Evolutionary conservation across 2,888 invertebrate species (phyloP), one percentile per base, ranked within the genome.

Genomic region (Steinernema scapterisci): DNA sequence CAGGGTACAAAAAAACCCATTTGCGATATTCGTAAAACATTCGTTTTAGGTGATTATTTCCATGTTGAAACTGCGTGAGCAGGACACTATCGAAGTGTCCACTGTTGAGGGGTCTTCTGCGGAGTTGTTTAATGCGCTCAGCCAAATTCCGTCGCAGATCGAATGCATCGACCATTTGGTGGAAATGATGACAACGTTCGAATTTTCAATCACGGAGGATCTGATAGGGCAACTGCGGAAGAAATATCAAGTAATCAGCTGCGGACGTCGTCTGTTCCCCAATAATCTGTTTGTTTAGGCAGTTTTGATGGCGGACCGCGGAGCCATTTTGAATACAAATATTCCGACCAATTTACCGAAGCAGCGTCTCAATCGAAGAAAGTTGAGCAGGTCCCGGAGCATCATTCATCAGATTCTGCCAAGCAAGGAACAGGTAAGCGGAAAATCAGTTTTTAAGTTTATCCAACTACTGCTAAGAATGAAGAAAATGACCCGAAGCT

Each of bases 251-350:
- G 83, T 84, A 52, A 38, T 38, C 38, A 38, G 38, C 38, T 38
- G 38, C 38, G 38, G 38, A 9, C 38, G 38, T 6, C 38, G 38
- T 38, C 38, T 38, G 3, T 38, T 38, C 38, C 9, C 38, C 3
- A 38, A 3, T 6, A 38, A 38, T 38, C 9, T 38, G 38, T 38
- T 38, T 38, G 38, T 76, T 63, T 44, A 84, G 80, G 97, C 97
- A 11, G 95, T 95, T 89, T 90, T 97, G 63, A 96, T 96, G 95
- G 94, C 95, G 45, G 96, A 96, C 89, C 95, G 95, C 88, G 97
- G 96, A 51, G 94, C 94, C 73, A 90, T 96, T 75, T 93, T 95
- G 48, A 95, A 94, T 87, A 93, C 93, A 16, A 92, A 92, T 0
- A 92, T 93, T 0, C 92, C 93, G 73, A 82, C 81, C 0, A 95